Conservation (phyloP, 2,888 invertebrate genomes). For the Thecocarcelia acutangulata region DNA sequence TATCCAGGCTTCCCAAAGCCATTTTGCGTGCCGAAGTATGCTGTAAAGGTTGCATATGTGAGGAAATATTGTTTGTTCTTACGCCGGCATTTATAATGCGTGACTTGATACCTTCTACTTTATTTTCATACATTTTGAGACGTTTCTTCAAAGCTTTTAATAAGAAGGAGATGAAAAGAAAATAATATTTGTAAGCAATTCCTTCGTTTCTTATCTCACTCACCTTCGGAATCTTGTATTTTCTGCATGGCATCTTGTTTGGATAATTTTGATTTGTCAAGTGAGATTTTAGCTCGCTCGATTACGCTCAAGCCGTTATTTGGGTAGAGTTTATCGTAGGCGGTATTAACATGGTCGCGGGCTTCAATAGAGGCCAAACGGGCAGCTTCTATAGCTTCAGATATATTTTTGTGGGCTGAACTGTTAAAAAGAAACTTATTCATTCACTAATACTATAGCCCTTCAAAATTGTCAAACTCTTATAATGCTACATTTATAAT, state of each 20-base stretch:
- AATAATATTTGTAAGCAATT: no score
- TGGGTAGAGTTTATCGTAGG: constrained; percentile 80
- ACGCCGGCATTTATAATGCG: constrained; percentile 79
- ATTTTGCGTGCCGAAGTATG: constrained; percentile 74
- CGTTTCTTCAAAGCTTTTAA: constrained; percentile 75
- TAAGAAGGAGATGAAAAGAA: neutral
- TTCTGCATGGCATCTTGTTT: constrained; percentile 83
- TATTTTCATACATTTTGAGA: constrained; percentile 77
- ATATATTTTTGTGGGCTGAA: constrained; percentile 86
- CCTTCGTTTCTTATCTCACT: constrained; percentile 28
- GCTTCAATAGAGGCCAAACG: constrained; percentile 80
- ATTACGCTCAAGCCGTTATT: constrained; percentile 81
- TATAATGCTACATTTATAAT: no score
- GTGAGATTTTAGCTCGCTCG: constrained; percentile 82
- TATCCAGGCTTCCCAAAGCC: constrained; percentile 75
- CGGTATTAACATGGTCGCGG: constrained; percentile 80
- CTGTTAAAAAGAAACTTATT: constrained; percentile 68
- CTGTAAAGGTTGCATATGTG: constrained; percentile 75
- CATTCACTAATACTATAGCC: no score
- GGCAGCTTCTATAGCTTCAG: constrained; percentile 85
- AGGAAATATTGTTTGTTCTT: constrained; percentile 79
- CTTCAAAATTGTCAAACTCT: no score
- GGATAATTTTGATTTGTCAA: constrained; percentile 83
- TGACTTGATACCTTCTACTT: constrained; percentile 79
- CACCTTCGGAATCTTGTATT: constrained; percentile 82